Evolutionary conservation across 2,113 vertebrate genomes (phyloP), one percentile per base, ranked within the genome.

Genomic region (Elanoides forficatus): DNA sequence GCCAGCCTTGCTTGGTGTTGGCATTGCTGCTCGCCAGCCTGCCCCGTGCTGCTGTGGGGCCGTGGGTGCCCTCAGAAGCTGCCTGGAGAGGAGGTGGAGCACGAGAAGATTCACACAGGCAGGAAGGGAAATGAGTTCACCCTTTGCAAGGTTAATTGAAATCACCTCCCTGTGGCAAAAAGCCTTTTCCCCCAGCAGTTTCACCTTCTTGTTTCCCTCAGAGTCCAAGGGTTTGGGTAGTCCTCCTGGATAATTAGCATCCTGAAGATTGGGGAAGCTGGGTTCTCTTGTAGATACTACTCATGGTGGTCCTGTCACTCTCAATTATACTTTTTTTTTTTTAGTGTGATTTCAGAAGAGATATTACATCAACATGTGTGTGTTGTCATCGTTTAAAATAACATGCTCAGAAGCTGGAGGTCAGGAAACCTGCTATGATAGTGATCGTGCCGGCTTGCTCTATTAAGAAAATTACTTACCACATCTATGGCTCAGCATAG

Each of bases 131-230:
- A 79, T 42, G 36, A 91, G 78, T 86, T 96, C 86, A 65, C 68
- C 82, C 78, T 84, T 84, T 17, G 59, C 88, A 91, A 89, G 90
- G 93, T 96, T 96, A 95, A 96, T 95, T 96, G 88, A 65, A 93
- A 93, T 86, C 93, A 56, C 73, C 85, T 96, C 88, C 88, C 81
- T 29, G 40, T 73, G 59, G 93, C 81, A 86, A 82, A 62, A 75
- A 40, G 15, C 7, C 34, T 50, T 58, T 53, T 76, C 27, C 58
- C 50, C 73, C 68, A 59, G 65, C 63, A 81, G 14, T 59, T 86
- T 68, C 76, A 67, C 72, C 87, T 86, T 56, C 36, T 32, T n/a
- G 15, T 74, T 86, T 70, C 66, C 90, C 58, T 82, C 13, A 0
- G 60, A 66, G 47, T 45, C 45, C 15, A 1, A 1, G n/a, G 60